Conservation (phyloP, 2,888 invertebrate genomes). For the Nowickia ferox region DNA sequence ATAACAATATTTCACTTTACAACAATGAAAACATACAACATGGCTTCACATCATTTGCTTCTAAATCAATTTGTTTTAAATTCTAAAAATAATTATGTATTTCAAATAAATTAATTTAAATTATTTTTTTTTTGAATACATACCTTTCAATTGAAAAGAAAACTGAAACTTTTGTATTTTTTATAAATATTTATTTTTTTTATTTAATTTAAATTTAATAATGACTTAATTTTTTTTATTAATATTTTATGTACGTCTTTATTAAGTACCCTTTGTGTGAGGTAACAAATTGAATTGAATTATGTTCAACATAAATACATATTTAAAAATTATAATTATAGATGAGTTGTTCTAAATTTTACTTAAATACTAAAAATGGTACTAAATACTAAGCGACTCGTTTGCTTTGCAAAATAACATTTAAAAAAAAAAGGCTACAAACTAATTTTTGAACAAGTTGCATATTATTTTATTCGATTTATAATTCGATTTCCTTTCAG, state of each 20-base stretch:
- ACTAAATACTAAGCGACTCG: slow-evolving; percentile 75
- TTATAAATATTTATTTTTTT: slow-evolving; percentile 43
- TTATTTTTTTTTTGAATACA: not conserved
- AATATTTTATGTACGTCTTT: slow-evolving; percentile 20
- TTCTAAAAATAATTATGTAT: not conserved
- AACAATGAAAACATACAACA: too few relatives aligned
- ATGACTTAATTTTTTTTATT: slow-evolving; percentile 59
- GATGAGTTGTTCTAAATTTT: slow-evolving; percentile 19
- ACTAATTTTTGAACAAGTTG: slow-evolving; percentile 62
- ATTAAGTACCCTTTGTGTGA: slow-evolving; percentile 55
- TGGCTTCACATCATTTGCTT: too few relatives aligned
- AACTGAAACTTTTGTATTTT: not conserved
- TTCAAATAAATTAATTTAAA: slow-evolving; percentile 9
- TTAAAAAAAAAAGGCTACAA: slow-evolving; percentile 39
- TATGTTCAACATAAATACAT: slow-evolving; percentile 67
- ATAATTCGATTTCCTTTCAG: slow-evolving; percentile 29
- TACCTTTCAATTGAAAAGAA: not conserved
- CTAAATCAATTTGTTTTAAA: too few relatives aligned
- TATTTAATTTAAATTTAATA: slow-evolving; percentile 62
- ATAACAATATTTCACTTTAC: too few relatives aligned
- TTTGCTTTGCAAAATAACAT: slow-evolving; percentile 72
- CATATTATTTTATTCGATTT: slow-evolving; percentile 33
- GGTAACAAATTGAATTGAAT: slow-evolving; percentile 60
- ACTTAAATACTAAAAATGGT: slow-evolving; percentile 54
- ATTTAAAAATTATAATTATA: slow-evolving; percentile 58